phyloP scores from a whole-genome alignment of 1,140 invertebrate species.

The Drosophila orosa region DNA sequence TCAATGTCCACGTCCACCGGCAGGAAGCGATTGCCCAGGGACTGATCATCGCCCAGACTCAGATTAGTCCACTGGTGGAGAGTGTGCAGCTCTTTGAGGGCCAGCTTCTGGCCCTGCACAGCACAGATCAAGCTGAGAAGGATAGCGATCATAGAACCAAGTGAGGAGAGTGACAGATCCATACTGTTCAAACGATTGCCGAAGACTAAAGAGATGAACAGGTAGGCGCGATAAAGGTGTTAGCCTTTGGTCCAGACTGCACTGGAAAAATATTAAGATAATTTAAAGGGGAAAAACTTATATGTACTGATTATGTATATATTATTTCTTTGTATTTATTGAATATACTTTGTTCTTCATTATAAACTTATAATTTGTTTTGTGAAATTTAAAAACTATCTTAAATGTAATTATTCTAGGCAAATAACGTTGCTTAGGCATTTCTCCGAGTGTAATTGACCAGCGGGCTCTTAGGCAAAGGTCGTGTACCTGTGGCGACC shows the following conservation, averaged over 20 bases:
- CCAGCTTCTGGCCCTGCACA: slow-evolving; percentile 41
- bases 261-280: slow-evolving; percentile 29
- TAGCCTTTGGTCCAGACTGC: slow-evolving; percentile 22
- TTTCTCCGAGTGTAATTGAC: slow-evolving; percentile 59
- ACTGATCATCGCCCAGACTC: slow-evolving; percentile 84
- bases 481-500: slow-evolving; percentile 50
- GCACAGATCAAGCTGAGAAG: slow-evolving; percentile 19
- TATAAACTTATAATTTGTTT: background rate
- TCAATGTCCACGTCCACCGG: slow-evolving; percentile 90
- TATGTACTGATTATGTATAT: too few species aligned
- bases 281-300: background rate
- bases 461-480: slow-evolving; percentile 56
- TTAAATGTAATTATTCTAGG: background rate
- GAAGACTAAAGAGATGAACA: slow-evolving; percentile 57
- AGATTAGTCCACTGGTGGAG: slow-evolving; percentile 86
- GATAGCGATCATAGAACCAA: slow-evolving; percentile 31
- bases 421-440: too few species aligned
- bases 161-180: slow-evolving; percentile 39
- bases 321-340: too few species aligned
- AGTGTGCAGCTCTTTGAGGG: slow-evolving; percentile 64
- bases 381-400: background rate
- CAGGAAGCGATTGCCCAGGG: slow-evolving; percentile 88
- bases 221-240: slow-evolving; percentile 35
- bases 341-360: background rate
- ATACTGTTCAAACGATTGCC: slow-evolving; percentile 51